These are phyloP conservation scores for Macrosiphum euphorbiae DNA, from an alignment of 2,888 invertebrate species.

Conservation along the genomic window DNA sequence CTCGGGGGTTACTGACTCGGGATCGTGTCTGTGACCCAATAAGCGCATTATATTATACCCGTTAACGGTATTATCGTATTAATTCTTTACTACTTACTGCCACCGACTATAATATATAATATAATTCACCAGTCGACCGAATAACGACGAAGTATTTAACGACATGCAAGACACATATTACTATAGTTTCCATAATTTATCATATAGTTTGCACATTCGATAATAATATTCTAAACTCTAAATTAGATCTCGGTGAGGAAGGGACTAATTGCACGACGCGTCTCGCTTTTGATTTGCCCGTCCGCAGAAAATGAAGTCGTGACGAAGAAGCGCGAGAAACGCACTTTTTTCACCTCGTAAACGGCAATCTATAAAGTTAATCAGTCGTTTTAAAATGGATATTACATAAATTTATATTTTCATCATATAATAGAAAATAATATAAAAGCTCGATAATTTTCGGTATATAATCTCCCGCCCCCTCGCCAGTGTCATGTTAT, in stretches of 20 bases:
- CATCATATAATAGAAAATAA: neutral
- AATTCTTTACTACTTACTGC: neutral
- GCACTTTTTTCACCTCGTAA: neutral
- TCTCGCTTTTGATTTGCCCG: neutral
- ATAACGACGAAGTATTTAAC: neutral
- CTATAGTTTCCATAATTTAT: neutral
- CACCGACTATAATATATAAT: too few relatives aligned
- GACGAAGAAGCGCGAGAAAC: neutral
- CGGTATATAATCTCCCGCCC: too few relatives aligned
- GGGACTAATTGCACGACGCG: neutral
- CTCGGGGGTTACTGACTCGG: neutral
- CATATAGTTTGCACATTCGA: neutral
- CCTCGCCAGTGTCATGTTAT: neutral
- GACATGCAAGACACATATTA: neutral
- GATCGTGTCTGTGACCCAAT: neutral
- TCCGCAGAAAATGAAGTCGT: neutral
- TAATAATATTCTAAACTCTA: neutral
- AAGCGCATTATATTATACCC: neutral
- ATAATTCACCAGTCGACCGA: neutral
- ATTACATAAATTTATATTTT: neutral
- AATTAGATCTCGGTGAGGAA: neutral
- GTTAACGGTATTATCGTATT: constrained; percentile 13
- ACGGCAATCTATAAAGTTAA: neutral
- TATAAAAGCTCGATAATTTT: neutral
- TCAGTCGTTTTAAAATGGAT: neutral